Evolutionary conservation across 2,888 invertebrate genomes (phyloP).

Genomic region (Orchesella flavescens): DNA sequence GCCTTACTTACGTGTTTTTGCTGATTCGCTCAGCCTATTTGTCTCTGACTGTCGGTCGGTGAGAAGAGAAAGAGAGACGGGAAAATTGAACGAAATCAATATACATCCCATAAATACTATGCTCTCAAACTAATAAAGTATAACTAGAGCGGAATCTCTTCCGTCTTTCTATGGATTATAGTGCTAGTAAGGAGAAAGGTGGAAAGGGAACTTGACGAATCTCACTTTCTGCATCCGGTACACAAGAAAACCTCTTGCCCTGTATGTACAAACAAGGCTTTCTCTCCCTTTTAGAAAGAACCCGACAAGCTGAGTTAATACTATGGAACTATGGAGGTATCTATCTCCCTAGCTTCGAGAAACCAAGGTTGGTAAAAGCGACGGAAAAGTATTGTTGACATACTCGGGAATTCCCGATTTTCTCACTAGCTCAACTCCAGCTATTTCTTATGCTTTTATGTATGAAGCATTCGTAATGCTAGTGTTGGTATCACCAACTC

Average conservation of each 20-base stretch:
- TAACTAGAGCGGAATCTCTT: too few species aligned
- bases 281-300: neutral
- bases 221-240: neutral
- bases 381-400: slow-evolving; percentile 42
- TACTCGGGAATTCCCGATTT: slow-evolving; percentile 59
- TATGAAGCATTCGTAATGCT: neutral
- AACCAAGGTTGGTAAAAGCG: slow-evolving; percentile 21
- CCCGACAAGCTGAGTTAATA: neutral
- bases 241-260: neutral
- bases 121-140: too few species aligned
- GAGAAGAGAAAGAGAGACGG: neutral
- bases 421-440: slow-evolving; percentile 19
- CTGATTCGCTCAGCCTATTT: slow-evolving; percentile 15
- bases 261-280: neutral
- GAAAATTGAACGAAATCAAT: neutral
- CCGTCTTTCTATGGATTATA: too few species aligned
- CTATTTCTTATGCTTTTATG: neutral
- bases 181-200: slow-evolving; percentile 5
- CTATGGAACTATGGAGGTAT: too few species aligned
- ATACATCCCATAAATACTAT: neutral
- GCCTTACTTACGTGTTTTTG: slow-evolving; percentile 9
- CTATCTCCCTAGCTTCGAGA: neutral
- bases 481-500: neutral
- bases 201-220: neutral
- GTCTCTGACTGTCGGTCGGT: neutral